Percentiles rank a stretch among this genome's conserved stretches.
Conservation (phyloP, 2,113 vertebrate species). For the Cebidichthys violaceus region DNA sequence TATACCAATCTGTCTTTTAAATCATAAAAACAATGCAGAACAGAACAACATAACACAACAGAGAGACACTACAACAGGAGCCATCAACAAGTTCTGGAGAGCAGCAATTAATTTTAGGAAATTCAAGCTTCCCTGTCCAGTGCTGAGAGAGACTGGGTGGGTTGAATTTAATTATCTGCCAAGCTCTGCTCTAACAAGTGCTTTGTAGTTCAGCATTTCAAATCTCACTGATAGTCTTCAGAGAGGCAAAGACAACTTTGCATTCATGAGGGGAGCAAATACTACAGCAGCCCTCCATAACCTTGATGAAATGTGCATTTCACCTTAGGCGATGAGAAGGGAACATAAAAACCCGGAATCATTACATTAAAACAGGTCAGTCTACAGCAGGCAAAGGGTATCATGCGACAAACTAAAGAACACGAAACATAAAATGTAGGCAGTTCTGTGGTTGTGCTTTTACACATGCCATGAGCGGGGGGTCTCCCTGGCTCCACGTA, state of each 20-base stretch:
- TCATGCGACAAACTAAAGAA: conserved; percentile 54
- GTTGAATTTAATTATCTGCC: conserved; percentile 76
- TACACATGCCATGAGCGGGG: conserved; percentile 55
- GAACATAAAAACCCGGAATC: conserved; percentile 74
- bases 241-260: conserved; percentile 77
- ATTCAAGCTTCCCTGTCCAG: conserved; percentile 60
- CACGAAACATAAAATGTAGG: conserved; percentile 25
- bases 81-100: conserved; percentile 57
- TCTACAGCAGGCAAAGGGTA: conserved; percentile 37
- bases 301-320: conserved; percentile 86
- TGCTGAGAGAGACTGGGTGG: conserved; percentile 50
- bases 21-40: conserved; percentile 7
- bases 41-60: conserved; percentile 2
- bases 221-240: conserved; percentile 78
- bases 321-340: conserved; percentile 80
- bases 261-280: conserved; percentile 79
- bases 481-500: conserved; percentile 55
- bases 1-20: background rate
- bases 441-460: conserved; percentile 63
- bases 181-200: conserved; percentile 72
- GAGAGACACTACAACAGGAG: conserved; percentile 20
- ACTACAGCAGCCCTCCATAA: conserved; percentile 74
- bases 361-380: conserved; percentile 73
- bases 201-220: conserved; percentile 81
- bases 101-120: conserved; percentile 62